phyloP scores from a whole-genome alignment of 2,113 vertebrate genomes.

The Brachypteracias leptosomus region DNA sequence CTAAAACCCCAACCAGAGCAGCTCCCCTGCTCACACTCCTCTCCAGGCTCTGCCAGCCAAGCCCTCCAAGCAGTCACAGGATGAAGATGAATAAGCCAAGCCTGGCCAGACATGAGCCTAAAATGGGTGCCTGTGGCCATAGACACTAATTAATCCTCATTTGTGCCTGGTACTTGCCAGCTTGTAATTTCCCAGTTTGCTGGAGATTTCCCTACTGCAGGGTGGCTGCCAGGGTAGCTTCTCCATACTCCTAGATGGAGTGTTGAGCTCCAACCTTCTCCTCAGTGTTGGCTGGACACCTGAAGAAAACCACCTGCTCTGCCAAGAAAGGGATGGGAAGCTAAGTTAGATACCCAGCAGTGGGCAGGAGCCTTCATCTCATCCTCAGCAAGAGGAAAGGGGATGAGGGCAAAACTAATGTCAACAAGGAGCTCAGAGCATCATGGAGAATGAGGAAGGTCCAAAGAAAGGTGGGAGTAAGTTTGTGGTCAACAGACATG shows the following conservation, averaged over 20 bases:
- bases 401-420: accelerated
- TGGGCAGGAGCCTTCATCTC: background rate
- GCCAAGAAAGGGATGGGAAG: background rate
- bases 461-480: background rate
- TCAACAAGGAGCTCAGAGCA: background rate
- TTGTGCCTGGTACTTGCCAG: background rate
- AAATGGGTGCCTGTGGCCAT: background rate
- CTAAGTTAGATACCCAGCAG: background rate
- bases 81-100: background rate
- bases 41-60: background rate
- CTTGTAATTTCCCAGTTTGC: background rate
- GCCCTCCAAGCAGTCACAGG: accelerated
- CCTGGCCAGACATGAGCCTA: background rate
- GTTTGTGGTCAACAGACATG: too few relatives aligned
- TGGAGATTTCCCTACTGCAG: background rate
- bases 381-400: background rate
- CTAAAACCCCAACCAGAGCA: background rate
- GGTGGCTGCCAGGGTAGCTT: background rate
- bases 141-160: background rate
- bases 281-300: too few relatives aligned
- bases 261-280: background rate
- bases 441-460: background rate
- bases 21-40: background rate
- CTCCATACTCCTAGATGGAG: background rate
- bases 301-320: background rate